Base-by-base conservation (phyloP, 2,113 vertebrate genomes). In the Pituophis catenifer region DNA sequence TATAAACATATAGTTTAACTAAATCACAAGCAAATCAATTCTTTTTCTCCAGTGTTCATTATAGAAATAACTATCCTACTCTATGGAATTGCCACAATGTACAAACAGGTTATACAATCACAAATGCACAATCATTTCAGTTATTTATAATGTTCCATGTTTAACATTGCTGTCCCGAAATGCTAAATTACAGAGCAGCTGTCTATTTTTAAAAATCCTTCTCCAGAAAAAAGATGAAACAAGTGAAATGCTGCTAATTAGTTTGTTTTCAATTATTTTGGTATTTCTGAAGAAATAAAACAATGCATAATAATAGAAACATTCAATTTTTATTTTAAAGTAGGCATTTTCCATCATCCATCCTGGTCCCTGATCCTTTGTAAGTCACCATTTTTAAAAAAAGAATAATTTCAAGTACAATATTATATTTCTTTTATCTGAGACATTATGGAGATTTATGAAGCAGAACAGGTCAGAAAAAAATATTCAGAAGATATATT, bases 201-300 rank as follows among this genome's bases (percentile, higher is more conserved):
- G 1, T 33, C 44, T n/a, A n/a, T 24, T 11, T 92, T 90, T 38
- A 33, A 33, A 93, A 86, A 55, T 58, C 81, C 44, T 15, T 89
- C n/a, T 90, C n/a, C 0, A 0, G 0, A 86, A 38, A 0, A 6
- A 85, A 91, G 24, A 10, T 89, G 44, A 90, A 91, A n/a, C 1
- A 0, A 86, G 15, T 15, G 90, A 1, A 33, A 8, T 87, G 75
- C 33, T 89, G 38, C 13, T 0, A 0, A 0, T 9, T 23, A 0
- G 0, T 0, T 5, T 7, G 5, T 8, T 44, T 81, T 1, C n/a
- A 59, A 53, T 17, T n/a, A 26, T 3, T 38, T 54, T 33, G 0
- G 0, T 3, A 24, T 81, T 70, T 81, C 5, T 0, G 0, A 23
- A 65, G 4, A 86, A 9, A 44, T 8, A 58, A 91, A 23, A 44